Conservation (phyloP, 2,113 vertebrate species). For the Psilopogon haemacephalus region DNA sequence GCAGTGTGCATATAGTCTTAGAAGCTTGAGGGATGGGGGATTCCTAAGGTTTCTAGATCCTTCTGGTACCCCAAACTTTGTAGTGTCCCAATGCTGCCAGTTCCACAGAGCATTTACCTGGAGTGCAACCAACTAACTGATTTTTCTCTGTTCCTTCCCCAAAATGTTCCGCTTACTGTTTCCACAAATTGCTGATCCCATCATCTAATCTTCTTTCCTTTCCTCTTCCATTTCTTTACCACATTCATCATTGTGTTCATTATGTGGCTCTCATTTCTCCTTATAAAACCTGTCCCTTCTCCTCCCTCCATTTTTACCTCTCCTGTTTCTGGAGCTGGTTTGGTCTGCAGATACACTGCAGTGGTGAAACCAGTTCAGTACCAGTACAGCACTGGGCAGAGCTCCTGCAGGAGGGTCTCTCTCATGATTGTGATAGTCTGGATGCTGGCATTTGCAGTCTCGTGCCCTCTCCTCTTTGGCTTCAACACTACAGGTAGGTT, state of each 20-base stretch:
- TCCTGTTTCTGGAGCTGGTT: conserved; percentile 15
- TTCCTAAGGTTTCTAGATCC: background rate
- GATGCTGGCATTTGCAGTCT: conserved; percentile 90
- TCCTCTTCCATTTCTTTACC: background rate
- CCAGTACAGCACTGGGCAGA: conserved; percentile 88
- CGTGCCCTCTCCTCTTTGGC: conserved; percentile 92
- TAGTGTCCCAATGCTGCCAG: background rate
- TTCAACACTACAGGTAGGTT: conserved; percentile 93
- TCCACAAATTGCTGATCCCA: conserved; percentile 10
- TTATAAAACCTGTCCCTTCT: background rate
- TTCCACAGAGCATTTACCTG: background rate
- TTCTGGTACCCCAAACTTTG: background rate
- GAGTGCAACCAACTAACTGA: conserved; percentile 18
- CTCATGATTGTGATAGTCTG: conserved; percentile 89
- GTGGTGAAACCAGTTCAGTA: conserved; percentile 94
- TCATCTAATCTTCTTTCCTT: background rate
- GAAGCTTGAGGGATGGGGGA: background rate
- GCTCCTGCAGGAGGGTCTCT: conserved; percentile 88
- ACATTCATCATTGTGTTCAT: background rate
- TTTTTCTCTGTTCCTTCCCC: background rate
- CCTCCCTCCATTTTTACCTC: background rate
- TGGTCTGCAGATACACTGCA: conserved; percentile 84
- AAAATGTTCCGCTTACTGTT: background rate
- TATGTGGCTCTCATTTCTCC: background rate
- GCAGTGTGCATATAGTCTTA: background rate